A percentile compares a stretch with the other conserved stretches of the same genome.
Evolutionary conservation across 2,888 invertebrate species (phyloP).

Genomic region (Allygus modestus): DNA sequence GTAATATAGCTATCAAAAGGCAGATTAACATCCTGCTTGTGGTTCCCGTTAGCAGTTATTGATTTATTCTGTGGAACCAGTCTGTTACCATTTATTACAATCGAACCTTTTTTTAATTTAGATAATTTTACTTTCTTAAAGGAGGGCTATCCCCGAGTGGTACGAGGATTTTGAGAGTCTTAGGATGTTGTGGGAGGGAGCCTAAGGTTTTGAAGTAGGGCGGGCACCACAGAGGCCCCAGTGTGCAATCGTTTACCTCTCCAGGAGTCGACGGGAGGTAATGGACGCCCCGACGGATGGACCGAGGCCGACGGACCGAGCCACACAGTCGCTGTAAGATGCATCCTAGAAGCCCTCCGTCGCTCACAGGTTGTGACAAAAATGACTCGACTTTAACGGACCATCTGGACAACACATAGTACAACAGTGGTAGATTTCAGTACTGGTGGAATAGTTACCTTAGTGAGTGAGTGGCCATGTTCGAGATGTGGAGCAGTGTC

Average conservation of each 20-base stretch:
- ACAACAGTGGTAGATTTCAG: not conserved
- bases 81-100: too few relatives aligned
- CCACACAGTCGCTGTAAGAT: constrained; percentile 23
- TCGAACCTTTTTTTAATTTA: too few relatives aligned
- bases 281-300: constrained; percentile 16
- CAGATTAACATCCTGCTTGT: too few relatives aligned
- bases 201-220: too few relatives aligned
- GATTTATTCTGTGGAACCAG: too few relatives aligned
- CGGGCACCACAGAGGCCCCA: not conserved
- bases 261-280: not conserved
- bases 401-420: constrained; percentile 59
- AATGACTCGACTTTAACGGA: constrained; percentile 61
- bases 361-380: constrained; percentile 47
- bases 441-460: constrained; percentile 18
- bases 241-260: not conserved
- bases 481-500: constrained; percentile 90
- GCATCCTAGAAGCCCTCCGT: not conserved
- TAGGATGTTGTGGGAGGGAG: not conserved
- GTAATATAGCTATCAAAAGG: too few relatives aligned
- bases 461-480: constrained; percentile 76
- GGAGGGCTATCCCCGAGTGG: too few relatives aligned
- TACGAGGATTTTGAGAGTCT: too few relatives aligned
- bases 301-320: not conserved
- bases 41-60: too few relatives aligned
- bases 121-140: too few relatives aligned